Evolutionary conservation across 2,888 invertebrate genomes (phyloP).

Genomic region (Polydrusus cervinus): DNA sequence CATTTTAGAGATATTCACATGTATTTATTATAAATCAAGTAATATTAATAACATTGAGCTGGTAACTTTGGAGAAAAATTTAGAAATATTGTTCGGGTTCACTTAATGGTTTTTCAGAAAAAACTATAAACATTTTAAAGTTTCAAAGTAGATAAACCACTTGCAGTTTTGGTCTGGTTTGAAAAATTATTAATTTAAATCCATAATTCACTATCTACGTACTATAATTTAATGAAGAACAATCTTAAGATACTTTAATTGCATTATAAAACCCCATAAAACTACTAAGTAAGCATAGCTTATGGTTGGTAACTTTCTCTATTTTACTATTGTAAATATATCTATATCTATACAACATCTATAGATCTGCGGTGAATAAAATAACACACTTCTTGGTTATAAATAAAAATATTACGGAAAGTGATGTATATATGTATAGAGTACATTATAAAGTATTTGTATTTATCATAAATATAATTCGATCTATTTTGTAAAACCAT

Average conservation of each 20-base stretch:
- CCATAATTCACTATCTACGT: neutral
- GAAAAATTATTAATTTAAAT: too few species aligned
- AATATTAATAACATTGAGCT: too few species aligned
- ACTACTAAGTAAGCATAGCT: neutral
- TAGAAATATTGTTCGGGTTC: too few species aligned
- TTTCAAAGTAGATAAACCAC: too few species aligned
- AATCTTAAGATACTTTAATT: neutral
- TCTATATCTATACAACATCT: slow-evolving; percentile 2
- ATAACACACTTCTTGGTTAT: neutral
- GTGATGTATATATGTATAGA: neutral
- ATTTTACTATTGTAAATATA: slow-evolving; percentile 4
- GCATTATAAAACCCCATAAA: slow-evolving; percentile 10
- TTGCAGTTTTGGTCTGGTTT: too few species aligned
- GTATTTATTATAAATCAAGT: too few species aligned
- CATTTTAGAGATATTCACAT: too few species aligned
- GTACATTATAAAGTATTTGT: neutral
- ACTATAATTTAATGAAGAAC: neutral
- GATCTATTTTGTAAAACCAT: neutral
- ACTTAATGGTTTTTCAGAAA: too few species aligned
- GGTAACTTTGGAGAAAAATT: too few species aligned
- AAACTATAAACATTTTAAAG: too few species aligned
- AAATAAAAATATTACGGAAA: neutral
- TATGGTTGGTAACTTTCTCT: slow-evolving; percentile 6
- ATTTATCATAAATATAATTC: neutral
- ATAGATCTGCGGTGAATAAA: neutral